Base-by-base conservation (phyloP, 2,888 invertebrate species). In the Nineta flava region DNA sequence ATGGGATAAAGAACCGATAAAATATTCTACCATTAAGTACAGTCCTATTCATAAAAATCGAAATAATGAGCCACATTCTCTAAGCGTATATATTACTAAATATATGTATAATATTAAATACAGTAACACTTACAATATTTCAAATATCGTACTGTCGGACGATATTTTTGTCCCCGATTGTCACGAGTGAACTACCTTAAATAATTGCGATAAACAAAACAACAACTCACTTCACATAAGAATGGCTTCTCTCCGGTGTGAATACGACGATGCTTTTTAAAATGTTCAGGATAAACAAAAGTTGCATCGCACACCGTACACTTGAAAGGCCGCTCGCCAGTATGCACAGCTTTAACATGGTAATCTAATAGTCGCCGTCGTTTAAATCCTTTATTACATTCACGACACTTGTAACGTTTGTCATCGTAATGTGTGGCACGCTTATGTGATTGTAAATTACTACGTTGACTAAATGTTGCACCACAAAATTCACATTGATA, bases 261-360 rank as follows among this genome's bases (percentile, higher is more conserved):
- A 59, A 86, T 84, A 0, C 82, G 68, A 52, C 79, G 67, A 58
- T 90, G 88, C 55, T 86, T 86, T 67, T 85, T 86, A 60, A 81
- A 83, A 58, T 86, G 87, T 59, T 86, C 85, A 0, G 86, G 84
- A 62, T 87, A 87, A 34, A 86, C 84, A 65, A 90, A 88, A 0
- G 82, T 81, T 0, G 87, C 80, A n/a, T 71, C 69, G 58, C 88
- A 90, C 1, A 79, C 67, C 1, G 72, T 72, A 60, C 88, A 88
- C 58, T 80, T 75, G 51, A 79, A 77, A 0, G 88, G 86, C 0
- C 87, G 70, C 64, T 87, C 83, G 19, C 86, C 85, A 0, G 84
- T 86, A 64, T 90, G 88, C 1, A 77, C 76, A 5, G 87, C 82
- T 66, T 85, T 83, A 57, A 83, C 76, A 62, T 90, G 88, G 63